Base-by-base conservation (phyloP, 1,140 invertebrate genomes). In the Drosophila repleta region DNA sequence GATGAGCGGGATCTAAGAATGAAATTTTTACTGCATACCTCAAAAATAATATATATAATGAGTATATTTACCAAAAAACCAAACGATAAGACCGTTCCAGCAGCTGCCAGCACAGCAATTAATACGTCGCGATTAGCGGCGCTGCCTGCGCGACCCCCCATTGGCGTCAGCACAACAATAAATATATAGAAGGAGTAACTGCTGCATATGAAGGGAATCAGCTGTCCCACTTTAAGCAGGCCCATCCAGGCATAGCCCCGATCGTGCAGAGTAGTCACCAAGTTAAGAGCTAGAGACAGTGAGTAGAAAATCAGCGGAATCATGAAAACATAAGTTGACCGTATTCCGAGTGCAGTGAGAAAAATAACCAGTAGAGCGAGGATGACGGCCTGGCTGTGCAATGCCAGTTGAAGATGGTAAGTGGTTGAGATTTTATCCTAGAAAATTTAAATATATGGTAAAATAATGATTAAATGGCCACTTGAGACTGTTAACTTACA, bases 161-260 rank as follows among this genome's bases (percentile, higher is more conserved):
- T 94, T 8, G 95, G 95, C n/a, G 95, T 93, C 67, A 95, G 93
- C 17, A 94, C 85, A 26, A 95, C 92, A 75, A 96, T 95, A 48
- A 95, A 94, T 24, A 93, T 92, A 78, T 95, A 93, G 1, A 94
- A 92, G 15, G 95, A 26, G 46, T 90, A 94, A n/a, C 95, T 94
- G 61, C 95, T 90, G 55, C 93, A 93, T 49, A 94, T 81, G 57
- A 93, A 91, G 20, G 88, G 85, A 35, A 81, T 21, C 17, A 90
- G 51, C 52, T 90, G 88, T 13, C 75, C 37, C 0, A 82, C 74
- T 61, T 94, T 92, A 53, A 94, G 92, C 46, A 93, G 87, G 57
- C 93, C 79, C 5, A 94, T 78, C 94, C 94, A 95, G 72, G 93
- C 93, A 85, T 93, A 93, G 72, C 93, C 94, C 21, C 70, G 69